Percentiles rank a stretch among this genome's conserved stretches.
Conservation (phyloP, 2,113 vertebrate species). For the Psettodes erumei region DNA sequence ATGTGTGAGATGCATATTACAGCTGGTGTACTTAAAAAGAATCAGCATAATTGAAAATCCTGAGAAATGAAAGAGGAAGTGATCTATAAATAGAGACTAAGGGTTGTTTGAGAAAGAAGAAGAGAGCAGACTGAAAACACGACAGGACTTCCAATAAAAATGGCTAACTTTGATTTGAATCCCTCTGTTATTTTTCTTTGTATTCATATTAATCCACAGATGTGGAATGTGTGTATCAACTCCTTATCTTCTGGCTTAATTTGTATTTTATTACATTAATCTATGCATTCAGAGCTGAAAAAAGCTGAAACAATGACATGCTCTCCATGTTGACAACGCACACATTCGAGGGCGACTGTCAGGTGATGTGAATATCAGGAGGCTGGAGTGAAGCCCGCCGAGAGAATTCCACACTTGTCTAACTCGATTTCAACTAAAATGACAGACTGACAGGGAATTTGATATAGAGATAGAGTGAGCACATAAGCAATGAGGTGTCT, state of each 20-base stretch:
- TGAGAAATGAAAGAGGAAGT: constrained; percentile 23
- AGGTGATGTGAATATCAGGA: constrained; percentile 11
- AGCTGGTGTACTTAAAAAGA: constrained; percentile 36
- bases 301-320: too few species aligned
- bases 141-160: background rate
- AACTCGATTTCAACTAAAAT: constrained; percentile 4
- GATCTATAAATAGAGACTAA: constrained; percentile 48
- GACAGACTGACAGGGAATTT: background rate
- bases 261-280: background rate
- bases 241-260: background rate
- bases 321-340: background rate
- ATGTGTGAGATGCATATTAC: constrained; percentile 29
- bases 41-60: constrained; percentile 48
- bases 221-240: background rate
- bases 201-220: background rate
- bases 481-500: background rate
- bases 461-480: background rate
- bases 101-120: constrained; percentile 21
- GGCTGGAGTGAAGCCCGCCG: background rate
- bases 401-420: background rate
- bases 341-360: constrained; percentile 5
- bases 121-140: background rate
- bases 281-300: background rate
- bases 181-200: background rate
- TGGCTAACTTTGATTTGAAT: background rate